Evolutionary conservation across 1,140 invertebrate genomes (phyloP).

Genomic region (Drosophila sechellia): DNA sequence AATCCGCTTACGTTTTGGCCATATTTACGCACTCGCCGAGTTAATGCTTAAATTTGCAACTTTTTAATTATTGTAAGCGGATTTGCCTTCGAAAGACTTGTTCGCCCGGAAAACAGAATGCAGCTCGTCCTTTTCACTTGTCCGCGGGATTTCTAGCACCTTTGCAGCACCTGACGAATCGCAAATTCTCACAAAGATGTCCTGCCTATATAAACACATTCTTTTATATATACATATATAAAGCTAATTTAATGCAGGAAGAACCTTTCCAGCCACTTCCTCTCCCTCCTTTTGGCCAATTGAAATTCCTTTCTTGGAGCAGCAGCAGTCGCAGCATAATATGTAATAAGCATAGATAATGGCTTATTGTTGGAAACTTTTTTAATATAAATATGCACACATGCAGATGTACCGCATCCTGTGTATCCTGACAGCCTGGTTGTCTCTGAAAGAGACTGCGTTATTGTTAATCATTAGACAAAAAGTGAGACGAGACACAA

Average conservation of each 20-base stretch:
- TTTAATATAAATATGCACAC: conserved; percentile 78
- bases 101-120: conserved; percentile 20
- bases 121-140: conserved; percentile 25
- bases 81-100: conserved; percentile 62
- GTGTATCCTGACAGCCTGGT: conserved; percentile 29
- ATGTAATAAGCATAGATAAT: conserved; percentile 68
- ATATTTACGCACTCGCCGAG: conserved; percentile 68
- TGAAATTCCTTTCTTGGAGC: conserved; percentile 7
- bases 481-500: conserved; percentile 61
- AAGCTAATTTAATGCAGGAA: conserved; percentile 18
- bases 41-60: conserved; percentile 80
- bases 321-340: conserved; percentile 55
- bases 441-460: conserved; percentile 37
- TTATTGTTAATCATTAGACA: conserved; percentile 79
- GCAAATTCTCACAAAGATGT: too few relatives aligned
- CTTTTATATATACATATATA: neutral
- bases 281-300: conserved; percentile 15
- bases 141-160: conserved; percentile 16
- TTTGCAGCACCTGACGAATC: conserved; percentile 22
- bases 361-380: conserved; percentile 77
- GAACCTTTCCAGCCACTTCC: neutral
- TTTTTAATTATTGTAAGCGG: conserved; percentile 83
- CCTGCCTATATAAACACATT: too few relatives aligned
- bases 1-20: conserved; percentile 75
- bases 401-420: conserved; percentile 48